Percentiles rank a stretch among this genome's conserved stretches.
Conservation (phyloP, 35 echinoderm and acorn worm genomes). For the Amphiura filiformis region DNA sequence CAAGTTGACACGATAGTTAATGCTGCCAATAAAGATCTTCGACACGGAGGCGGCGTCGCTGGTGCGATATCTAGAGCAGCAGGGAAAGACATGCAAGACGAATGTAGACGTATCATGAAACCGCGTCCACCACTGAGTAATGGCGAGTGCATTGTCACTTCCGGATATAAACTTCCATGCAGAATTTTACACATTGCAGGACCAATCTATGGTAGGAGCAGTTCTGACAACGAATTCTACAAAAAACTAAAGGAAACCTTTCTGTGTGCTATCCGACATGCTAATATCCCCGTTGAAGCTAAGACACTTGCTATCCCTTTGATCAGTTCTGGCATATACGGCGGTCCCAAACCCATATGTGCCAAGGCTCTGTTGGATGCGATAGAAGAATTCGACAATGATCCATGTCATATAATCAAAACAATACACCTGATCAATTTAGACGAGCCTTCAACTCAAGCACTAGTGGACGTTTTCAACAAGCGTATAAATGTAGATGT, state of each 20-base stretch:
- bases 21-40: slow-evolving; percentile 39
- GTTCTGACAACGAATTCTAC: slow-evolving; percentile 12
- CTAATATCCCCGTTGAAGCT: slow-evolving; percentile 2
- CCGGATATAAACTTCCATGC: slow-evolving; percentile 19
- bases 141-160: slow-evolving; percentile 24
- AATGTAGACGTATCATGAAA: slow-evolving; percentile 19
- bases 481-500: background rate
- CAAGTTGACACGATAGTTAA: slow-evolving; percentile 42
- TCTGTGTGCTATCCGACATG: slow-evolving; percentile 20
- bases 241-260: slow-evolving; percentile 29
- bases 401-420: background rate
- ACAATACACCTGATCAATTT: background rate
- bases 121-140: background rate
- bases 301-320: slow-evolving; percentile 24
- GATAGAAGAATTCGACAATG: background rate
- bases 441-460: background rate
- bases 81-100: background rate
- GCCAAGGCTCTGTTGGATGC: background rate
- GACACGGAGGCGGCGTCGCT: slow-evolving; percentile 40
- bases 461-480: background rate
- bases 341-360: background rate
- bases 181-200: slow-evolving; percentile 45
- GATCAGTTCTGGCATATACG: slow-evolving; percentile 52
- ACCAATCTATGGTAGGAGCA: slow-evolving; percentile 25
- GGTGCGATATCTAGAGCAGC: slow-evolving; percentile 27